A percentile compares a stretch with the other conserved stretches of the same genome.
phyloP scores from a whole-genome alignment of 2,797 vertebrate species.

The Serranus cabrilla region DNA sequence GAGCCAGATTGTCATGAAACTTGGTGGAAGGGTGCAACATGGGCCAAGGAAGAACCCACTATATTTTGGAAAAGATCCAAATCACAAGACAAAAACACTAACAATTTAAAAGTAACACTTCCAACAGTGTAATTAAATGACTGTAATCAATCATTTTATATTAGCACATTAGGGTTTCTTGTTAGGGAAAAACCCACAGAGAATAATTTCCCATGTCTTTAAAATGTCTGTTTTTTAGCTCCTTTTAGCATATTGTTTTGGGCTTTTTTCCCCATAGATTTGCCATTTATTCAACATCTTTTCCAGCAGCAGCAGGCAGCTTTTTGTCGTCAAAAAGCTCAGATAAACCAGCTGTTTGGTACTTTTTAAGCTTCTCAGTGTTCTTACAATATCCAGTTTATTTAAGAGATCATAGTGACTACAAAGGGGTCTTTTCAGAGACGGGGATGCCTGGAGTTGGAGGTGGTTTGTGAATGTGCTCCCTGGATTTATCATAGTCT shows the following conservation, averaged over 20 bases:
- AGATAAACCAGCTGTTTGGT: background rate
- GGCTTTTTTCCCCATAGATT: too few species aligned
- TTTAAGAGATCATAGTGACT: background rate
- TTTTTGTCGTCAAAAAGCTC: background rate
- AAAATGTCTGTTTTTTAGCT: background rate
- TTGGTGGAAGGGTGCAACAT: too few species aligned
- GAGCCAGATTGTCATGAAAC: too few species aligned
- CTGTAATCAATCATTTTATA: background rate
- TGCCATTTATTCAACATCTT: background rate
- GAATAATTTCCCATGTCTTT: background rate
- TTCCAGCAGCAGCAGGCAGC: background rate
- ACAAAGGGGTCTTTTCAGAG: background rate
- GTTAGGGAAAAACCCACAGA: background rate
- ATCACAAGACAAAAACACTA: too few species aligned
- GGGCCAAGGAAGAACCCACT: too few species aligned
- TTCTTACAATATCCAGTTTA: background rate
- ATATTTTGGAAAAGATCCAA: too few species aligned
- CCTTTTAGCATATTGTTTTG: constrained; percentile 3
- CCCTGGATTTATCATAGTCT: constrained; percentile 1
- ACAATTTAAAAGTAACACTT: too few species aligned
- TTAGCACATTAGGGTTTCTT: background rate
- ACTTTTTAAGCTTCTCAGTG: background rate
- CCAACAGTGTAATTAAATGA: background rate
- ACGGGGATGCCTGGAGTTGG: accelerated
- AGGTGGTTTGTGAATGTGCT: background rate